A percentile compares a stretch with the other conserved stretches of the same genome.
Evolutionary conservation across 1,140 invertebrate genomes (phyloP).

Genomic region (Camponotus vicinus): DNA sequence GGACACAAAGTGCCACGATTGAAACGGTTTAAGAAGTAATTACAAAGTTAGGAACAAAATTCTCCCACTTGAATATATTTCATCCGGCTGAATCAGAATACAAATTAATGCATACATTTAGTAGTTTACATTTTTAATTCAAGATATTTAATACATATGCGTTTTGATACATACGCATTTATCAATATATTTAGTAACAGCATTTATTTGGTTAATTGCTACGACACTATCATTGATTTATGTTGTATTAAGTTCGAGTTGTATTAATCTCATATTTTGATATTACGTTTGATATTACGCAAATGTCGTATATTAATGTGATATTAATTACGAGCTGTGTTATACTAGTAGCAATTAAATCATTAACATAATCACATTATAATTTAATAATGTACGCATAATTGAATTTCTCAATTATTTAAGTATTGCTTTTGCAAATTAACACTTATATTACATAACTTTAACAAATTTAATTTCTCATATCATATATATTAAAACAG

Average conservation of each 20-base stretch:
- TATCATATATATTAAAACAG: neutral
- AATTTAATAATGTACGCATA: constrained; percentile 28
- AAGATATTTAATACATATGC: neutral
- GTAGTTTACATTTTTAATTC: neutral
- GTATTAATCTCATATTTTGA: constrained; percentile 19
- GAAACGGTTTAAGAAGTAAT: constrained; percentile 59
- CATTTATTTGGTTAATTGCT: constrained; percentile 36
- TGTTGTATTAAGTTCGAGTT: constrained; percentile 15
- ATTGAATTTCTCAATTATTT: constrained; percentile 30
- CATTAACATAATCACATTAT: constrained; percentile 56
- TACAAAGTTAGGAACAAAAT: constrained; percentile 46
- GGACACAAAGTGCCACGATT: constrained; percentile 42
- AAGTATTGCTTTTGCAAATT: neutral
- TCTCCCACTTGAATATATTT: constrained; percentile 30
- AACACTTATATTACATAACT: neutral
- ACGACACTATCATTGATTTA: constrained; percentile 17
- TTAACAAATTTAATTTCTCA: neutral
- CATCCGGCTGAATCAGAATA: neutral
- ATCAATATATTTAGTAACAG: neutral
- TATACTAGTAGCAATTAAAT: constrained; percentile 34
- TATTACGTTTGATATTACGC: constrained; percentile 9
- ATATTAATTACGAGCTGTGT: constrained; percentile 45
- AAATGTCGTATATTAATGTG: constrained; percentile 43
- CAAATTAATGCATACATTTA: neutral
- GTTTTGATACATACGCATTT: neutral